Percentiles rank a stretch among this genome's conserved stretches.
Conservation (phyloP, 2,797 vertebrate species). For the Scolopax bukidnonensis region DNA sequence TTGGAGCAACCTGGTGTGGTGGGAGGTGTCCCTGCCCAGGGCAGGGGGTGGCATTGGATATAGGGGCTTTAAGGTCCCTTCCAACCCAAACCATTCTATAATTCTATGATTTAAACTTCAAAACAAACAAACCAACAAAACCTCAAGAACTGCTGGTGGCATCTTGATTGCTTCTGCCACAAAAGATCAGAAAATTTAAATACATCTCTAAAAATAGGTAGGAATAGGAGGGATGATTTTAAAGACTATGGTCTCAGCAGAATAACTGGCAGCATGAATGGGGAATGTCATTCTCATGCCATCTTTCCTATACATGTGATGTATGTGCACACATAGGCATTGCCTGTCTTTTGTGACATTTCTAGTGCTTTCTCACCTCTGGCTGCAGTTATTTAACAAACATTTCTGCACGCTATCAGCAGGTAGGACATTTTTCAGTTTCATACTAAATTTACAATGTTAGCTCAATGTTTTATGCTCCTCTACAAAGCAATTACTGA, state of each 20-base stretch:
- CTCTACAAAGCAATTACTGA: constrained; percentile 55
- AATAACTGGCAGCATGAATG: background rate
- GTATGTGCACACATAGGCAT: background rate
- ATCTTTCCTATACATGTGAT: background rate
- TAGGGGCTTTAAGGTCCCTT: too few relatives aligned
- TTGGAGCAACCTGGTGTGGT: too few relatives aligned
- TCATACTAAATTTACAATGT: constrained; percentile 23
- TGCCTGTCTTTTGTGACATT: background rate
- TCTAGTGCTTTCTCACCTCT: constrained; percentile 10
- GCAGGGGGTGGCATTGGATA: too few relatives aligned
- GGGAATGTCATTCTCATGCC: background rate
- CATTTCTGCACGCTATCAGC: background rate
- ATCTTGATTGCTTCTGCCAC: background rate
- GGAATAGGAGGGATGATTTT: background rate
- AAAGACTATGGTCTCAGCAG: background rate
- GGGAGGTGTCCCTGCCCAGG: too few relatives aligned
- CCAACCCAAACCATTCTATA: too few relatives aligned
- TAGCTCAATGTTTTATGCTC: constrained; percentile 50
- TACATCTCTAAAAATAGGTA: background rate
- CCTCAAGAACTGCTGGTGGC: background rate
- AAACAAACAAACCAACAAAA: background rate
- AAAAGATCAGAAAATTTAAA: background rate
- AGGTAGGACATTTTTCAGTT: constrained; percentile 25
- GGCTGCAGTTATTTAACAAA: constrained; percentile 18
- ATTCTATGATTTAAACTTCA: background rate